Conservation (phyloP, 1,140 invertebrate genomes). For the Mycetomoellerius zeteki region DNA sequence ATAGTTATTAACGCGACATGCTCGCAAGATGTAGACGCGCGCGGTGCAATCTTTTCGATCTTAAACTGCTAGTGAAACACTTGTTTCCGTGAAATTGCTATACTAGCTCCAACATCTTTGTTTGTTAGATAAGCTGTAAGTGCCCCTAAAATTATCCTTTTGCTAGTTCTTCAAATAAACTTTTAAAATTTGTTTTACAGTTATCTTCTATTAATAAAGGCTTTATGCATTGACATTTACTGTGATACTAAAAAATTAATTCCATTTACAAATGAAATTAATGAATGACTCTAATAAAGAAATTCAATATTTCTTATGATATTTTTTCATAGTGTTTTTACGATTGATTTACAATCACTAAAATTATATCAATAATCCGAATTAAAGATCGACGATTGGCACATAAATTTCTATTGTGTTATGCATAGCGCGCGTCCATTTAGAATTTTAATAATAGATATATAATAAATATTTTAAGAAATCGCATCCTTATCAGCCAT, state of each 20-base stretch:
- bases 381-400: background rate
- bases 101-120: background rate
- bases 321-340: background rate
- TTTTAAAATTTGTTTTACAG: background rate
- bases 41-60: slow-evolving; percentile 7
- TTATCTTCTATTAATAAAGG: background rate
- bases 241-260: background rate
- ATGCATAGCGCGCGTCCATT: slow-evolving; percentile 63
- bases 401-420: background rate
- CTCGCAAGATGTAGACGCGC: slow-evolving; percentile 18
- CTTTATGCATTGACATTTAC: background rate
- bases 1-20: slow-evolving; percentile 45
- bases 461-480: slow-evolving; percentile 47
- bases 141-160: background rate
- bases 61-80: background rate
- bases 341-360: background rate
- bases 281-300: background rate
- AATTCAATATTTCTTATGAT: background rate
- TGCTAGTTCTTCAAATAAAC: background rate
- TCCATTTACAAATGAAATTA: background rate
- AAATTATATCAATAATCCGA: background rate
- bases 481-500: slow-evolving; percentile 80
- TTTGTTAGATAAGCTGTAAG: background rate
- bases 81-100: background rate
- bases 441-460: slow-evolving; percentile 72